A percentile compares a stretch with the other conserved stretches of the same genome.
phyloP scores from a whole-genome alignment of 2,888 invertebrate genomes.

The Melipona beecheii region DNA sequence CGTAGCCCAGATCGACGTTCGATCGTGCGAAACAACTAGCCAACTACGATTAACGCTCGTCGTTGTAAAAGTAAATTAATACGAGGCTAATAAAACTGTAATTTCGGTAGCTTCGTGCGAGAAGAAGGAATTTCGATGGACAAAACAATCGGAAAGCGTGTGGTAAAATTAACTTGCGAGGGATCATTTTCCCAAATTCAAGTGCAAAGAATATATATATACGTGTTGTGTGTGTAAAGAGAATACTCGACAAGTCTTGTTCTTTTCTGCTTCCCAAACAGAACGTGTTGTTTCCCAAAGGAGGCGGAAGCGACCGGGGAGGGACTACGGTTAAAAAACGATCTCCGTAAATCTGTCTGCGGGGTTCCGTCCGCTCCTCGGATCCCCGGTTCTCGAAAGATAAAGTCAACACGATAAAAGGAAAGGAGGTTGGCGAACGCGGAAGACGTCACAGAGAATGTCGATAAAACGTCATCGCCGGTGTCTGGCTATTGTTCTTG shows the following conservation, averaged over 20 bases:
- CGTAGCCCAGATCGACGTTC: constrained; percentile 9
- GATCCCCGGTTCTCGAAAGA: constrained; percentile 40
- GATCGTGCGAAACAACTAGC: constrained; percentile 10
- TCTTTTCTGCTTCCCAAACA: constrained; percentile 6
- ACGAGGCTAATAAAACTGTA: no score
- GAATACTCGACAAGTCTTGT: not conserved
- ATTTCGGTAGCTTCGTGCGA: no score
- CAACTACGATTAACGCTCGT: not conserved
- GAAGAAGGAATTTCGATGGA: no score
- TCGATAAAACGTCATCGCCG: constrained; percentile 53
- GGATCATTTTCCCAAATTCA: no score
- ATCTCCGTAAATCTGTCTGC: constrained; percentile 43
- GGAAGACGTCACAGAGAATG: constrained; percentile 40
- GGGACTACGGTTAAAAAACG: constrained; percentile 36
- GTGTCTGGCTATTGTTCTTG: constrained; percentile 49
- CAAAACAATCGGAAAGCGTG: no score
- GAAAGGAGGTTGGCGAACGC: constrained; percentile 30
- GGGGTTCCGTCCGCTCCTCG: constrained; percentile 3
- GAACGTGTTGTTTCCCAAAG: not conserved
- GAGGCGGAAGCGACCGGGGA: no score
- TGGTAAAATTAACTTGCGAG: no score
- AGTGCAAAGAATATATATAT: no score
- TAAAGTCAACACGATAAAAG: constrained; percentile 49
- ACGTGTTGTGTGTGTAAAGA: no score
- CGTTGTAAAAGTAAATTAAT: not conserved